Conservation (phyloP, 1,140 invertebrate species). For the Anagrus nilaparvatae region DNA sequence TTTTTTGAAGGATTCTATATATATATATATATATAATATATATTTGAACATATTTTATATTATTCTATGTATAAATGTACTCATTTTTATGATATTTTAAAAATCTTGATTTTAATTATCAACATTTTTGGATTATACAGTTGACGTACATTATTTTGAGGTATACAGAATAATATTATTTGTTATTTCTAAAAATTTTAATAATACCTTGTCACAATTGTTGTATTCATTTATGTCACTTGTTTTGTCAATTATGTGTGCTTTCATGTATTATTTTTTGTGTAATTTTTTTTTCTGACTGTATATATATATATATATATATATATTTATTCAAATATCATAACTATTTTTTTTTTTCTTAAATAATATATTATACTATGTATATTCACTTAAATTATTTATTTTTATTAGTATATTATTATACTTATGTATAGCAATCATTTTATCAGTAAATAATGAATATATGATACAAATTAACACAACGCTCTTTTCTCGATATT, state of each 20-base stretch:
- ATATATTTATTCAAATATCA: conserved; percentile 19
- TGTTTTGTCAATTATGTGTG: conserved; percentile 6
- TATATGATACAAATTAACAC: conserved; percentile 46
- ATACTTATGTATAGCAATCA: conserved; percentile 21
- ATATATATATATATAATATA: conserved; percentile 13
- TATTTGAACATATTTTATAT: conserved; percentile 13
- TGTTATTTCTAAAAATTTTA: conserved; percentile 16
- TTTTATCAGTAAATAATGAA: conserved; percentile 35
- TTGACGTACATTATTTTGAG: no score
- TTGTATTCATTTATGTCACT: conserved; percentile 7
- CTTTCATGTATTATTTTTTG: conserved; percentile 9
- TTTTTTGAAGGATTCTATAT: conserved; percentile 18
- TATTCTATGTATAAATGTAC: conserved; percentile 14
- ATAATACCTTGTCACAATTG: conserved; percentile 14
- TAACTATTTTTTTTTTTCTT: conserved; percentile 19
- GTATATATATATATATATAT: conserved; percentile 12
- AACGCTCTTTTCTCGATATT: conserved; percentile 36
- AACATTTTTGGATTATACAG: no score
- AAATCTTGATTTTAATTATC: no score
- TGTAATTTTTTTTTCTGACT: conserved; percentile 9
- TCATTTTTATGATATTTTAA: no score
- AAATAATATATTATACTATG: conserved; percentile 25
- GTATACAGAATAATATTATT: background rate
- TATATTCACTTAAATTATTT: conserved; percentile 40
- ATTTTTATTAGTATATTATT: conserved; percentile 35